Evolutionary conservation across 2,113 vertebrate genomes (phyloP).

Genomic region (Haplochromis burtoni): DNA sequence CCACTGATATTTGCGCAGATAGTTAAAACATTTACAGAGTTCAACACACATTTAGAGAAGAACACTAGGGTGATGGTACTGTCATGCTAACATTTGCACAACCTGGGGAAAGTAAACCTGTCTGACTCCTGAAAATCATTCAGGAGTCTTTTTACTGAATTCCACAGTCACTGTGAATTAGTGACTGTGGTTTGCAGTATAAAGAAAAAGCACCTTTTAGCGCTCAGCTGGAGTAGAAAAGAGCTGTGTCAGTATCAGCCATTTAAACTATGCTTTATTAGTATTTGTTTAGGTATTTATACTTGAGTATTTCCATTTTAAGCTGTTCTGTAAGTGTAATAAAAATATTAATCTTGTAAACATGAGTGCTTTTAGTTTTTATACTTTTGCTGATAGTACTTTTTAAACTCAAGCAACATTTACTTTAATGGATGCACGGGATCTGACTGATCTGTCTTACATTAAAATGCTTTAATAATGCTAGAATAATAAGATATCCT

Average conservation of each 20-base stretch:
- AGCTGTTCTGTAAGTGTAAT: not conserved
- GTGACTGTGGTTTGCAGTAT: too few species aligned
- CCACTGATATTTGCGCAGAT: not conserved
- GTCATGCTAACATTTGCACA: not conserved
- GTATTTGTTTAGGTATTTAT: not conserved
- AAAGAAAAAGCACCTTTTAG: too few species aligned
- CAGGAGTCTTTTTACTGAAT: too few species aligned
- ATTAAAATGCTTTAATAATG: not conserved
- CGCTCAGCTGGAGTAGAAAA: too few species aligned
- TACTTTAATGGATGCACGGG: rapidly evolving
- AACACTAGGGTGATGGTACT: rapidly evolving
- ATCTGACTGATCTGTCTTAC: not conserved
- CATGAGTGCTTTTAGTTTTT: not conserved
- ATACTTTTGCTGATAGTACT: not conserved
- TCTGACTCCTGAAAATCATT: not conserved
- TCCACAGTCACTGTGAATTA: too few species aligned
- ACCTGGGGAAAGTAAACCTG: not conserved
- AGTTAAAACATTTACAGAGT: not conserved
- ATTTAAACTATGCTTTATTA: too few species aligned
- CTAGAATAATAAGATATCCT: not conserved
- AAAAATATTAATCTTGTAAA: not conserved
- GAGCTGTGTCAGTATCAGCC: too few species aligned
- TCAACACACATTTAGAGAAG: not conserved
- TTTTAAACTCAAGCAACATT: not conserved
- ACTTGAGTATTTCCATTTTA: not conserved